Evolutionary conservation across 2,113 vertebrate genomes (phyloP).

Genomic region (Saguinus midas): DNA sequence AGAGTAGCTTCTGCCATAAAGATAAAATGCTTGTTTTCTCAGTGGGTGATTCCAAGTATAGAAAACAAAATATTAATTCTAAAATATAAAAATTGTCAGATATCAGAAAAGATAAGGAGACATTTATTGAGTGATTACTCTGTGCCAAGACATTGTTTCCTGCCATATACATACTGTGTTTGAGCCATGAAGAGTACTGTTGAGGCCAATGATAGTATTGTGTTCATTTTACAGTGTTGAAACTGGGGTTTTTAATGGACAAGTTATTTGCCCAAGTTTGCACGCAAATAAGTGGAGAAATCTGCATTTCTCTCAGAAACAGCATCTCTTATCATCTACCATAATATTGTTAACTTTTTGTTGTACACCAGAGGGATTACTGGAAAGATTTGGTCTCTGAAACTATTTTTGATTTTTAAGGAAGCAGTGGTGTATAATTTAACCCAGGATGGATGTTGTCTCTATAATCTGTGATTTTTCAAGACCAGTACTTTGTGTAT

Average conservation of each 20-base stretch:
- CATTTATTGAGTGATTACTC: background rate
- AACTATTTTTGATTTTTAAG: conserved; percentile 4
- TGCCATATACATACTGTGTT: background rate
- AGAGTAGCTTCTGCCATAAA: background rate
- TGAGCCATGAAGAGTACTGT: background rate
- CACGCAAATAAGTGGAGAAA: background rate
- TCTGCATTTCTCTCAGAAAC: background rate
- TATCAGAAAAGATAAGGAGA: background rate
- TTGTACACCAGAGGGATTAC: background rate
- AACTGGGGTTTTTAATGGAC: background rate
- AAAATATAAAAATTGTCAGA: background rate
- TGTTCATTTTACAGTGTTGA: background rate
- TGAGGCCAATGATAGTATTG: background rate
- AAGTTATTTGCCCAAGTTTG: background rate
- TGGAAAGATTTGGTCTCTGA: conserved; percentile 2
- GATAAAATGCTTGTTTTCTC: conserved; percentile 1
- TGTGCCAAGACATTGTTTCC: background rate
- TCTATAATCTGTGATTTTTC: background rate
- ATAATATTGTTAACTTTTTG: background rate
- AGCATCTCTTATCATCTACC: background rate
- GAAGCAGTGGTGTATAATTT: background rate
- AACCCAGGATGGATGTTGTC: background rate
- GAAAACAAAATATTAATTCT: background rate
- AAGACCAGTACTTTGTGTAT: background rate
- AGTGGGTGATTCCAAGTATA: background rate